Base-by-base conservation (phyloP, 2,888 invertebrate species). In the Leucania comma region DNA sequence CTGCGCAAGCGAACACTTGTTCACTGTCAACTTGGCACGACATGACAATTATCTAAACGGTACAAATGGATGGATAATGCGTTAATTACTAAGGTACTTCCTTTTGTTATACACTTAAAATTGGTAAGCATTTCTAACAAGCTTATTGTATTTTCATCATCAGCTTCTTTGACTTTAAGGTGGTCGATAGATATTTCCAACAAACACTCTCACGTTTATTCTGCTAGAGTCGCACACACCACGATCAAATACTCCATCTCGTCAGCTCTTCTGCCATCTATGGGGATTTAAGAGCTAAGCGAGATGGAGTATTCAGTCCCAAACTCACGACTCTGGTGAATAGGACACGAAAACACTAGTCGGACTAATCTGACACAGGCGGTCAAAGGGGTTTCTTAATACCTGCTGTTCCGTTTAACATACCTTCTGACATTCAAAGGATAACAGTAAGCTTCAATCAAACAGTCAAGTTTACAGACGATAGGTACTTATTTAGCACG, bases 401-500 rank as follows among this genome's bases (percentile, higher is more conserved):
- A 4, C 0, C 42, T n/a, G 20, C 4, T 26, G 10, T 51, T 26
- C 20, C 14, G 1, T 59, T 60, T 12, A 42, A 48, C 42, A 32
- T 0, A 14, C 38, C 14, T 22, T 22, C 20, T 29, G 35, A 46
- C 22, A 48, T 48, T 20, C 48, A 12, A 56, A 68, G 51, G 59
- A 51, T 56, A 32, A 69, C 68, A 54, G 60, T 68, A 66, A 77
- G 20, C 38, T 53, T 62, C 46, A 59, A 72, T 65, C 56, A 72
- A 73, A 69, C 61, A 60, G 72, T 79, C 68, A 42, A 86, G 87
- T 90, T 87, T 85, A 89, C 86, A 85, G 79, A 86, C 88, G 87
- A 87, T 88, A 89, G 87, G 83, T 87, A 83, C 83, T 80, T 89
- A 88, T 92, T 94, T 94, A 94, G 93, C 94, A 89, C 90, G 88